A percentile compares a stretch with the other conserved stretches of the same genome.
These are phyloP conservation scores for Platygyra sinensis DNA, from an alignment of 64 coral and sea anemone genomes.

Conservation along the genomic window DNA sequence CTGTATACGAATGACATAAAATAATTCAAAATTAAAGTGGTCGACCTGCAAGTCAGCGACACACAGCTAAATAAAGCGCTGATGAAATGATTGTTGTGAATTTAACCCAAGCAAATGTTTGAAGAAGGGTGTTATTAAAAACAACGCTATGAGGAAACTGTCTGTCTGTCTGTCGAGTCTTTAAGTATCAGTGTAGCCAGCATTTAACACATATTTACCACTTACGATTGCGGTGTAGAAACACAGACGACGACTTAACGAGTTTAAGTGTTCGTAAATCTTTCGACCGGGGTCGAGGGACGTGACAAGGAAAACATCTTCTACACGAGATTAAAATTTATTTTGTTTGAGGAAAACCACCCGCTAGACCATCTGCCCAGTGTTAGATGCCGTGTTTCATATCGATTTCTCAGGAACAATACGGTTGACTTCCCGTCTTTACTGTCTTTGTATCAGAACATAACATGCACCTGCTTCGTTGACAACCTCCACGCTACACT, in stretches of 20 bases:
- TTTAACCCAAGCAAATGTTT: slow-evolving; percentile 14
- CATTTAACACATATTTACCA: neutral
- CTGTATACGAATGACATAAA: neutral
- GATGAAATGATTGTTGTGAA: neutral
- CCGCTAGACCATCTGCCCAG: neutral
- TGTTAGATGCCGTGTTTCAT: too few species aligned
- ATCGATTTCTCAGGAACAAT: neutral
- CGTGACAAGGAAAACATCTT: neutral
- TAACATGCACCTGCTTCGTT: too few species aligned
- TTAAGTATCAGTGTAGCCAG: neutral
- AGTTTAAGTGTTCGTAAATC: neutral
- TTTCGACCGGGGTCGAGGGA: neutral
- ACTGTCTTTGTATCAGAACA: too few species aligned
- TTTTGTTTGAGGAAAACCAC: neutral
- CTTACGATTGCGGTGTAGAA: neutral
- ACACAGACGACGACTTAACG: neutral
- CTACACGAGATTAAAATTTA: slow-evolving; percentile 8
- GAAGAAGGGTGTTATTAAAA: slow-evolving; percentile 14
- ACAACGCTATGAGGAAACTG: neutral
- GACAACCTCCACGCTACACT: too few species aligned
- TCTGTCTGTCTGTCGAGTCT: neutral
- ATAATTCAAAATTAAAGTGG: neutral
- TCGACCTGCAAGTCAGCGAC: neutral
- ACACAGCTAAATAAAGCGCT: neutral
- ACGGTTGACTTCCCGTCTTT: neutral